Percentiles rank a stretch among this genome's conserved stretches.
Conservation (phyloP, 2,888 invertebrate species). For the Drosophila pseudotalamancana region DNA sequence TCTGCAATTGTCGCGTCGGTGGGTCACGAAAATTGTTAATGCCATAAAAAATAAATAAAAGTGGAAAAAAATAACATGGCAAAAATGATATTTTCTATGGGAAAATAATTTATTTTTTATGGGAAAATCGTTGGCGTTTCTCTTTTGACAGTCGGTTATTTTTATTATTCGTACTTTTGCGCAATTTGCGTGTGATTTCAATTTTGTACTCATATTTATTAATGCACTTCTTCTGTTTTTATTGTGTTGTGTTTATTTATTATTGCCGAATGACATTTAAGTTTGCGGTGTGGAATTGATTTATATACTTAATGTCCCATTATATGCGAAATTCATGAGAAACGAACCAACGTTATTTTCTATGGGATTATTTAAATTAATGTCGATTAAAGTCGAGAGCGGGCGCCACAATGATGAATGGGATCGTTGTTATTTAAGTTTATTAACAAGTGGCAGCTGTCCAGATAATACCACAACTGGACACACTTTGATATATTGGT, state of each 20-base stretch:
- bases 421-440: slow-evolving; percentile 13
- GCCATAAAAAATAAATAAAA: slow-evolving; percentile 20
- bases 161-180: slow-evolving; percentile 30
- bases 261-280: slow-evolving; percentile 52
- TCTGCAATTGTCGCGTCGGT: slow-evolving; percentile 25
- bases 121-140: slow-evolving; percentile 43
- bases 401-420: slow-evolving; percentile 21
- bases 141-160: slow-evolving; percentile 45
- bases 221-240: slow-evolving; percentile 15
- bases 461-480: slow-evolving; percentile 15
- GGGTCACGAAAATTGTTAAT: slow-evolving; percentile 57
- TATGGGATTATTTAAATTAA: slow-evolving; percentile 38
- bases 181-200: slow-evolving; percentile 50
- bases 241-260: slow-evolving; percentile 33
- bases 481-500: slow-evolving; percentile 8
- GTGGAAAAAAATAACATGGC: slow-evolving; percentile 6
- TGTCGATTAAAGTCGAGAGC: slow-evolving; percentile 21
- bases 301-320: slow-evolving; percentile 37
- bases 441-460: slow-evolving; percentile 26
- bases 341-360: slow-evolving; percentile 28
- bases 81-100: slow-evolving; percentile 48
- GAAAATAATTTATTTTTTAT: slow-evolving; percentile 59
- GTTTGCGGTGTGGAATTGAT: slow-evolving; percentile 52
- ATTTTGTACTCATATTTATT: slow-evolving; percentile 32
- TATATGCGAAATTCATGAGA: slow-evolving; percentile 30